These are phyloP conservation scores for Synanceia verrucosa DNA, from an alignment of 2,797 vertebrate genomes.

Conservation along the genomic window DNA sequence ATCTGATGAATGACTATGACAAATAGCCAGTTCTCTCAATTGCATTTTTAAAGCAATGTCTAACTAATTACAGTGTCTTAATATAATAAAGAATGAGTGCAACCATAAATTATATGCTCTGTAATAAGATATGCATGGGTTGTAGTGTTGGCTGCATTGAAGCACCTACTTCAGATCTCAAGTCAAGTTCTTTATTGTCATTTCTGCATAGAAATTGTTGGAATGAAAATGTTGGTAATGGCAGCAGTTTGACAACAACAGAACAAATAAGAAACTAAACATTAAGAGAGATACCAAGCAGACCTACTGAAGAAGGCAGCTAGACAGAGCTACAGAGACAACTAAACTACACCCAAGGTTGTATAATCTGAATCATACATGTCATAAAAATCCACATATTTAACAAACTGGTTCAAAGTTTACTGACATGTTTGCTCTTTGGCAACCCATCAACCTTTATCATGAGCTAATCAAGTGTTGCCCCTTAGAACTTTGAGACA, in stretches of 20 bases:
- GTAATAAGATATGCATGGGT: neutral
- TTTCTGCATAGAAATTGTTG: too few relatives aligned
- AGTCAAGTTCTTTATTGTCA: too few relatives aligned
- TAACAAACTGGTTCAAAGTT: slow-evolving; percentile 41
- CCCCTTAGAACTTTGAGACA: slow-evolving; percentile 38
- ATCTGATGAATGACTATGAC: neutral
- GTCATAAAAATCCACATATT: neutral
- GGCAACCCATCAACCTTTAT: slow-evolving; percentile 32
- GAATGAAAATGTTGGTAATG: too few relatives aligned
- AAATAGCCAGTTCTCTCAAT: neutral
- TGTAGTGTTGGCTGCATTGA: neutral
- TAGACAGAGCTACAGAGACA: too few relatives aligned
- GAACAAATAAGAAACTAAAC: too few relatives aligned
- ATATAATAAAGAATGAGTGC: neutral
- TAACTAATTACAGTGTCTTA: neutral
- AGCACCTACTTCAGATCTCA: neutral
- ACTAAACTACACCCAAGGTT: too few relatives aligned
- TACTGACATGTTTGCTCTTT: neutral
- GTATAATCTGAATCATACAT: neutral
- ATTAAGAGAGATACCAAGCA: too few relatives aligned
- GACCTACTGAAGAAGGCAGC: too few relatives aligned
- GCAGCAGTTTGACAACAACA: too few relatives aligned
- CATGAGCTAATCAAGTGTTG: slow-evolving; percentile 6
- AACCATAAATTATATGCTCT: neutral
- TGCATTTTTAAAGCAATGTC: too few relatives aligned